These are phyloP conservation scores for Portunus trituberculatus DNA, from an alignment of 1,140 invertebrate species.

Conservation along the genomic window DNA sequence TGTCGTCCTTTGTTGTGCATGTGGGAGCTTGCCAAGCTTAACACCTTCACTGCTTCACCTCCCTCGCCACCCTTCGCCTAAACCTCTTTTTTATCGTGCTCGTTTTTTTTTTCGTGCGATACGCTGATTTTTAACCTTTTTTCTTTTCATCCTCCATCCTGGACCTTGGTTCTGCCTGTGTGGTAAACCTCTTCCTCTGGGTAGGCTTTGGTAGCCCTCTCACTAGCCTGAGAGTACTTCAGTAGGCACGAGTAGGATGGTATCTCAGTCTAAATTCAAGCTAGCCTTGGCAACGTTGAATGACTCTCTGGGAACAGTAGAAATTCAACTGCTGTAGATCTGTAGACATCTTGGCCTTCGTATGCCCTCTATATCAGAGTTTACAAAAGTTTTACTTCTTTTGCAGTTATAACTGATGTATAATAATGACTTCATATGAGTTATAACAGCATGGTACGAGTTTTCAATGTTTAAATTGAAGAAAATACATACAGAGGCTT, in stretches of 20 bases:
- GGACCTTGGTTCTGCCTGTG: slow-evolving; percentile 28
- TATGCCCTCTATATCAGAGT: background rate
- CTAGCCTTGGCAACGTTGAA: slow-evolving; percentile 64
- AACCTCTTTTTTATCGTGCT: background rate
- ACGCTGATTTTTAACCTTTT: background rate
- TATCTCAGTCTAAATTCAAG: slow-evolving; percentile 48
- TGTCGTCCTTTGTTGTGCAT: background rate
- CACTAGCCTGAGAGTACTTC: slow-evolving; percentile 51
- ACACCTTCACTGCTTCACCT: background rate
- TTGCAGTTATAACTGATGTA: slow-evolving; percentile 23
- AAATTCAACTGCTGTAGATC: slow-evolving; percentile 61
- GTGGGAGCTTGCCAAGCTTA: background rate
- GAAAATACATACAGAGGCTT: slow-evolving; percentile 37
- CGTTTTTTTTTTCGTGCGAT: background rate
- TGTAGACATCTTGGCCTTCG: slow-evolving; percentile 45
- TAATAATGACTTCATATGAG: background rate
- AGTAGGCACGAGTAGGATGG: slow-evolving; percentile 61
- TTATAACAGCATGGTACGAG: slow-evolving; percentile 52
- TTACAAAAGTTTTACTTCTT: background rate
- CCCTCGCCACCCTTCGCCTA: background rate
- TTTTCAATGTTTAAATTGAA: background rate
- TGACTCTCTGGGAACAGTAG: slow-evolving; percentile 53
- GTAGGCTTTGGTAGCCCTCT: slow-evolving; percentile 60
- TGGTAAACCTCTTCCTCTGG: slow-evolving; percentile 32
- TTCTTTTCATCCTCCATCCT: background rate